Evolutionary conservation across 2,888 invertebrate genomes (phyloP).

Genomic region (Diloba caeruleocephala): DNA sequence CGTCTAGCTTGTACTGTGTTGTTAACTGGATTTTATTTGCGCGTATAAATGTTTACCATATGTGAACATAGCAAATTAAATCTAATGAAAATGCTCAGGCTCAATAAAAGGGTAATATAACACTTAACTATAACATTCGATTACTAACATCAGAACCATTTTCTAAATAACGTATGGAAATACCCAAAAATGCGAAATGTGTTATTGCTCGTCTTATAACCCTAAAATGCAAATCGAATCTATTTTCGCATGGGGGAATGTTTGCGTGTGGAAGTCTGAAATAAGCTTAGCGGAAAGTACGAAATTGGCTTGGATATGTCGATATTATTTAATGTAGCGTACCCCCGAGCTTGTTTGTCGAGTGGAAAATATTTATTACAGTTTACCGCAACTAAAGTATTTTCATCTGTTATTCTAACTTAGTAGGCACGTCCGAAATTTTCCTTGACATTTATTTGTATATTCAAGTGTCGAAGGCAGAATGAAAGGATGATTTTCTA

Average conservation of each 20-base stretch:
- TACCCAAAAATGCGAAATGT: constrained; percentile 59
- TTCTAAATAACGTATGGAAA: constrained; percentile 44
- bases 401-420: constrained; percentile 61
- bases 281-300: constrained; percentile 82
- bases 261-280: constrained; percentile 80
- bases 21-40: constrained; percentile 19
- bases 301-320: constrained; percentile 85
- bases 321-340: constrained; percentile 85
- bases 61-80: neutral
- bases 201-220: constrained; percentile 74
- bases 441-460: constrained; percentile 34
- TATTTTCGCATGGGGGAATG: constrained; percentile 78
- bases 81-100: constrained; percentile 2
- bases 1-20: constrained; percentile 18
- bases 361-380: constrained; percentile 83
- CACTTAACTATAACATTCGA: constrained; percentile 16
- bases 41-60: constrained; percentile 9
- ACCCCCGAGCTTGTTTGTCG: constrained; percentile 79
- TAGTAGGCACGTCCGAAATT: constrained; percentile 36
- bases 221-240: constrained; percentile 82
- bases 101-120: constrained; percentile 1
- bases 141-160: constrained; percentile 37
- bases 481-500: constrained; percentile 7
- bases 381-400: constrained; percentile 68
- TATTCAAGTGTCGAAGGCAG: constrained; percentile 8